Base-by-base conservation (phyloP, 2,888 invertebrate genomes). In the Cacoxenus indagator region DNA sequence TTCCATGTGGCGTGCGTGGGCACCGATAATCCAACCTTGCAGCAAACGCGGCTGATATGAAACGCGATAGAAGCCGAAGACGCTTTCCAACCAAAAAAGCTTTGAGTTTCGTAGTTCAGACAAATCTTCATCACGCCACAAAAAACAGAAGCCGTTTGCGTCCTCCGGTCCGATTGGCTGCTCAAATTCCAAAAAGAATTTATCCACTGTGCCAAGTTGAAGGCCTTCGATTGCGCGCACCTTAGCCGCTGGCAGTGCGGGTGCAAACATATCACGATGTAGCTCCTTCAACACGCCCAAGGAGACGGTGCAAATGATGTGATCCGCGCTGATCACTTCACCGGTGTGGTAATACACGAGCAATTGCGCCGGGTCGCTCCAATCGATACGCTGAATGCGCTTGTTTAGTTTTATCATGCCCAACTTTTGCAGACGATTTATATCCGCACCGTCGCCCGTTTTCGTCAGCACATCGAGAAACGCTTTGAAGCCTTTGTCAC, bases 11-110 rank as follows among this genome's bases (percentile, higher is more conserved):
- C 88, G 88, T 0, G 92, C 91, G 75, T 90, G 90, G 29, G 89
- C 86, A 0, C 94, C 93, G 29, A 90, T 89, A 17, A 92, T 87
- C 93, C 94, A 94, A 0, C 91, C 93, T 74, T 92, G 89, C 22
- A 94, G 85, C n/a, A 93, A 85, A 59, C 89, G 89, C 0, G 92
- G 91, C 78, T 92, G 91, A 76, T 90, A 88, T 69, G 91, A 90
- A 17, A 92, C 90, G 3, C 90, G 89, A 79, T 91, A 92, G 85
- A 94, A 93, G 46, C 91, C 91, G 78, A 92, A 91, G 9, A 94
- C 88, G 72, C 91, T 90, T 76, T 89, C 89, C 57, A 92, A 84
- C 94, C 94, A 94, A 55, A 87, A 88, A 48, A 84, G 71, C 3
- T 78, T 73, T 1, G 74, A 70, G 46, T 72, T 73, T 0, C 81